These are phyloP conservation scores for Hippocampus zosterae DNA, from an alignment of 2,113 vertebrate species.

Conservation along the genomic window DNA sequence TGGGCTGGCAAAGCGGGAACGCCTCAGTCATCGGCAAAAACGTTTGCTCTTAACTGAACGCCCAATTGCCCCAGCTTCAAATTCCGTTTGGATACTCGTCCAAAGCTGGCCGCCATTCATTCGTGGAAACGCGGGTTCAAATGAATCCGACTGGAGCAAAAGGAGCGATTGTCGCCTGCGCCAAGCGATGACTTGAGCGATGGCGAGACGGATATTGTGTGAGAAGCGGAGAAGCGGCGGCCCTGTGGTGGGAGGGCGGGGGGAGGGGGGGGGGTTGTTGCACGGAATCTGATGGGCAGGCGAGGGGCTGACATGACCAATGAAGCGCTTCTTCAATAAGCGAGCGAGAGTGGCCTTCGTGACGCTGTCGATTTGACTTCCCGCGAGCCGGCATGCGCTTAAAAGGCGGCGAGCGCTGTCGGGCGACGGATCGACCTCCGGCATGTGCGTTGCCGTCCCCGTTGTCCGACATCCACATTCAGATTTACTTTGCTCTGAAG, in stretches of 20 bases:
- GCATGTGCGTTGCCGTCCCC: slow-evolving; percentile 39
- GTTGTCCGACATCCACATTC: slow-evolving; percentile 31
- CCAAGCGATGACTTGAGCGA: neutral
- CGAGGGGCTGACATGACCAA: neutral
- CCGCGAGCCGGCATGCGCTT: neutral
- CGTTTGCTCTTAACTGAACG: too few relatives aligned
- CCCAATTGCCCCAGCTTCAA: too few relatives aligned
- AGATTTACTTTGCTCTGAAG: too few relatives aligned
- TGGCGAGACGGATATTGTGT: neutral
- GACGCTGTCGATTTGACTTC: neutral
- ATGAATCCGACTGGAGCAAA: neutral
- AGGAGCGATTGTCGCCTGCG: neutral
- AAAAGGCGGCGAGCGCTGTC: slow-evolving; percentile 24
- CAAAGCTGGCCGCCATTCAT: too few relatives aligned
- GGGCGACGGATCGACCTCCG: slow-evolving; percentile 39
- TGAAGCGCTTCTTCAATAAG: neutral
- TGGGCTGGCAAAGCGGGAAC: too few relatives aligned
- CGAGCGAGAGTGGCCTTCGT: neutral
- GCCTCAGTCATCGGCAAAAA: too few relatives aligned
- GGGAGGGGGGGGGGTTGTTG: neutral
- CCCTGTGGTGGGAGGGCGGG: neutral
- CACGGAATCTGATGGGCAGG: too few relatives aligned
- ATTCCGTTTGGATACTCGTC: too few relatives aligned
- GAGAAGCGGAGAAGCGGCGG: neutral
- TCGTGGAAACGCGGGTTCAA: too few relatives aligned